Conservation (phyloP, 2,888 invertebrate species). For the Nemurella pictetii region DNA sequence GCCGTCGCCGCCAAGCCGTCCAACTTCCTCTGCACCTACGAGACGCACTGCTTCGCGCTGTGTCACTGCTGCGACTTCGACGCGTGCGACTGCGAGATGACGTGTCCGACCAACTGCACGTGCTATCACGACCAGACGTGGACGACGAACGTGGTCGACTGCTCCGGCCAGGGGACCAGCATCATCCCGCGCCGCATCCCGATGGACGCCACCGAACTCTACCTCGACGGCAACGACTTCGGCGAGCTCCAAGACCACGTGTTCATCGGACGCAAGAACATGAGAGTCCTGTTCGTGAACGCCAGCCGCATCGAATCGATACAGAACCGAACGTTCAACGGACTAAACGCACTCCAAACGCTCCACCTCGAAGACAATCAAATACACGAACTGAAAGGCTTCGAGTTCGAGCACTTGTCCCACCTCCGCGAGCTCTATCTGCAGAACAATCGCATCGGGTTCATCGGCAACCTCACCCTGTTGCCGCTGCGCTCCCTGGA, state of each 20-base stretch:
- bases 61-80: conserved; percentile 97
- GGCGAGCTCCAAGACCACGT: conserved; percentile 82
- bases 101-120: conserved; percentile 89
- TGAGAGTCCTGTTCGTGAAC: conserved; percentile 84
- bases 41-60: conserved; percentile 89
- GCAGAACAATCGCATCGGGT: conserved; percentile 80
- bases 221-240: conserved; percentile 88
- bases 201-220: conserved; percentile 92
- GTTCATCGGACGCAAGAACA: conserved; percentile 87
- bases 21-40: conserved; percentile 90
- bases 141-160: conserved; percentile 91
- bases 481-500: conserved; percentile 75
- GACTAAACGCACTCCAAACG: conserved; percentile 74
- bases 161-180: conserved; percentile 75
- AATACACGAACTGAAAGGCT: conserved; percentile 75
- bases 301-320: conserved; percentile 81
- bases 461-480: conserved; percentile 80
- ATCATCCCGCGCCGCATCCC: conserved; percentile 86
- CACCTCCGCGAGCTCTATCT: conserved; percentile 80
- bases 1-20: conserved; percentile 75
- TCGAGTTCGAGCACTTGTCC: conserved; percentile 80
- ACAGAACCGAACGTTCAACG: conserved; percentile 89
- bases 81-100: conserved; percentile 96
- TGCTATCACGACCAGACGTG: conserved; percentile 94
- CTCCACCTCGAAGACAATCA: conserved; percentile 86